Evolutionary conservation across 2,888 invertebrate species (phyloP), one percentile per base, ranked within the genome.

Genomic region (Aporophyla lueneburgensis): DNA sequence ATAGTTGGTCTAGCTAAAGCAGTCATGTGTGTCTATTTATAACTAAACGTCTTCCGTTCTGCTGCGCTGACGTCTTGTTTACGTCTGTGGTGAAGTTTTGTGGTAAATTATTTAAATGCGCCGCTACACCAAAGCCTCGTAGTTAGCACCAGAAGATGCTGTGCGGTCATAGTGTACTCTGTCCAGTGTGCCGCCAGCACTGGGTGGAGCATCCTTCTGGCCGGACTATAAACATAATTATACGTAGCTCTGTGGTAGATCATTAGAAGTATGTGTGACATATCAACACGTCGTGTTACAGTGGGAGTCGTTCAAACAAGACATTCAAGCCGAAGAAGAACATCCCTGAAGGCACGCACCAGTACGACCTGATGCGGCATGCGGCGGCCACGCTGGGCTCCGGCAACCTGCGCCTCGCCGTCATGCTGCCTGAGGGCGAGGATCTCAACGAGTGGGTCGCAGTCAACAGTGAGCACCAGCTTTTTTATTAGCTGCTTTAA

Each of bases 401-500:
- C 66, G 99, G 99, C 43, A 99, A 99, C 97, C 97, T 99, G 86
- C 97, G 99, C 82, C 97, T 99, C 83, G 99, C 99, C 63, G 99
- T 99, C 74, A 98, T 99, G 97, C 97, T 99, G 88, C 99, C 99
- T 0, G 99, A 99, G 95, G 99, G 99, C 56, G 99, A 99, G 96
- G 99, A 99, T 96, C 97, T 99, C 85, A 99, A 99, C 93, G 99
- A 99, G 97, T 99, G 99, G 99, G 99, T 99, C 61, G 99, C 99
- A 74, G 99, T 99, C 65, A 99, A 99, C 94, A 99, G 99, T 99
- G 95, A 98, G 99, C 97, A 65, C 58, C 40, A 43, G 40, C n/a
- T n/a, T 54, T 61, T 14, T 70, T 56, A 81, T 40, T 56, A 40
- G 12, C 51, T 59, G 27, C 27, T 53, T 19, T 65, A 40, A 33